These are phyloP conservation scores for Pica pica DNA, from an alignment of 2,113 vertebrate species.

Conservation along the genomic window DNA sequence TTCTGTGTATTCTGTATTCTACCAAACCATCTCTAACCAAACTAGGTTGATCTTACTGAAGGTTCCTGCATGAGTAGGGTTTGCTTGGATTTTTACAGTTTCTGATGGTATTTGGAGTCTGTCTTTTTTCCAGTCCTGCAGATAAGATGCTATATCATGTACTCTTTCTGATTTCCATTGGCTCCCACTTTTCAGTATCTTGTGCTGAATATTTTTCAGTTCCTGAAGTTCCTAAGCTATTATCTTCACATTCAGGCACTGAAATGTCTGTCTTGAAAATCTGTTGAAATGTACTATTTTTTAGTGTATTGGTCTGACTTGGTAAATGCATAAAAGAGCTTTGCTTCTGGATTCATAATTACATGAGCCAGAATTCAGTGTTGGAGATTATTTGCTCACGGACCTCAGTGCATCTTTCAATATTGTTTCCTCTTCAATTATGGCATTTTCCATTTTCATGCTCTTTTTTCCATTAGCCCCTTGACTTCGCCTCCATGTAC, in stretches of 20 bases:
- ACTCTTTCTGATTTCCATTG: not conserved
- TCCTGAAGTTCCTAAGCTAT: not conserved
- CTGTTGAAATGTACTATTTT: not conserved
- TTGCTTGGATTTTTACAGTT: not conserved
- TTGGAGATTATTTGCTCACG: not conserved
- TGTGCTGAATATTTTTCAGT: not conserved
- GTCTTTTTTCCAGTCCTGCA: not conserved
- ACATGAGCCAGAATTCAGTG: not conserved
- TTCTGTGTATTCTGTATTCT: not conserved
- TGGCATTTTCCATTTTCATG: not conserved
- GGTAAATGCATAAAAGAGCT: not conserved
- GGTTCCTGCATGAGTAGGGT: not conserved
- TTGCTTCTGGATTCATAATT: not conserved
- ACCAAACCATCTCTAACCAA: not conserved
- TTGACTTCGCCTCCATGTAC: not conserved
- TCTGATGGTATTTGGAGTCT: not conserved
- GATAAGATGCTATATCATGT: not conserved
- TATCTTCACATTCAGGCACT: not conserved
- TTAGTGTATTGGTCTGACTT: not conserved
- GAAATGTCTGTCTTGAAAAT: not conserved
- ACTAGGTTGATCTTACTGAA: not conserved
- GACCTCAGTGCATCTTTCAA: not conserved
- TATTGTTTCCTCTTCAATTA: not conserved
- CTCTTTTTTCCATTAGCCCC: not conserved
- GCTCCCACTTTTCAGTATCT: not conserved